Base-by-base conservation (phyloP, 2,888 invertebrate species). In the Rugalucina vietnamica region DNA sequence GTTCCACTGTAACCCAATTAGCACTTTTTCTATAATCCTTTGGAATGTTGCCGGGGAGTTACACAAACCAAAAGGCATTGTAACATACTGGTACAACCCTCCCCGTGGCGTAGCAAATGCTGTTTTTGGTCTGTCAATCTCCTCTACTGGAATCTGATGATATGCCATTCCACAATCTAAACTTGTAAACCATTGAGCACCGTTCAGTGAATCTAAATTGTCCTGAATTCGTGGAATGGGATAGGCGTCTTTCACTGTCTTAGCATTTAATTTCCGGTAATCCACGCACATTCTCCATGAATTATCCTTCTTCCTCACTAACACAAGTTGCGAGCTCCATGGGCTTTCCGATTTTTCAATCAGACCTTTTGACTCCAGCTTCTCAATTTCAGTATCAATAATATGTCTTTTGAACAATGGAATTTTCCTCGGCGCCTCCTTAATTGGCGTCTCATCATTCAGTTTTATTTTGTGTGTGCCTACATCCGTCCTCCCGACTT, bases 111-210 rank as follows among this genome's bases (percentile, higher is more conserved):
- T 54, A 21, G 54, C 54, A 54, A 54, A 54, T 5, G 54, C 54
- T 14, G 54, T 54, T 24, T 54, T 54, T 54, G 8, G 10, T 54
- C 3, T 54, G 54, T 54, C 54, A 21, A 4, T 12, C 54, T 54
- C 54, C 4, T 5, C 8, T 21, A 54, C 21, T 5, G 54, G 54
- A 12, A 54, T 57, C 57, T 83, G 79, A n/a, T 80, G 76, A 60
- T 79, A 83, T 0, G 76, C 79, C 83, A 83, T 80, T 36, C 80
- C 57, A 71, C 82, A 78, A 24, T 85, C 82, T 21, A 85, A 50
- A 21, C 50, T 77, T n/a, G 82, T 43, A 65, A 82, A 85, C 77
- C 82, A 85, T 18, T 54, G 34, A 18, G 76, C 74, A 49, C 79
- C 76, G 2, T 21, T 21, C 4, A 54, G n/a, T 21, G n/a, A n/a